phyloP scores from a whole-genome alignment of 2,888 invertebrate genomes.

The Vanessa cardui region DNA sequence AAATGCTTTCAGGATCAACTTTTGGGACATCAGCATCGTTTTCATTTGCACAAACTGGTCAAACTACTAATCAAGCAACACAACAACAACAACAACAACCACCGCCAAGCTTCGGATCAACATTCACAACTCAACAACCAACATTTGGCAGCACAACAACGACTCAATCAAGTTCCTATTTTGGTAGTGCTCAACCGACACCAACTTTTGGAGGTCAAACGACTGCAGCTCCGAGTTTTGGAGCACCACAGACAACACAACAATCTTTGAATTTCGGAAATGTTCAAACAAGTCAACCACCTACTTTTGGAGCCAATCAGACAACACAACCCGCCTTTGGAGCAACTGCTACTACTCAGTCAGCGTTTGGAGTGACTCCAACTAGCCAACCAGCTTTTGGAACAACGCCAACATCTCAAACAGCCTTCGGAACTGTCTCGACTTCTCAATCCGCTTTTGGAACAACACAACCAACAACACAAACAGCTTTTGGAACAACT shows the following conservation, averaged over 20 bases:
- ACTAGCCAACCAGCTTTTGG: slow-evolving; percentile 33
- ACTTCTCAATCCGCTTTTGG: slow-evolving; percentile 34
- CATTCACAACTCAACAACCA: slow-evolving; percentile 34
- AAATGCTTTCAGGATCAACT: slow-evolving; percentile 12
- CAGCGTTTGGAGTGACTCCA: slow-evolving; percentile 29
- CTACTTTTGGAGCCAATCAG: slow-evolving; percentile 39
- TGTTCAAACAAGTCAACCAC: slow-evolving; percentile 26
- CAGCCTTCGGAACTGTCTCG: slow-evolving; percentile 25
- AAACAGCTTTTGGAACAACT: slow-evolving; percentile 31
- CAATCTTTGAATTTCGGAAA: slow-evolving; percentile 11
- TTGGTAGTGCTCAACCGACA: slow-evolving; percentile 34
- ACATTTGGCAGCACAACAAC: slow-evolving; percentile 43
- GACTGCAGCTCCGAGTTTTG: slow-evolving; percentile 18
- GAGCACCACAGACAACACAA: slow-evolving; percentile 20
- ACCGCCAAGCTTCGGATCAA: slow-evolving; percentile 7
- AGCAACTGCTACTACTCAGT: slow-evolving; percentile 34
- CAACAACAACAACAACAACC: slow-evolving; percentile 10
- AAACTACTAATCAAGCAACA: slow-evolving; percentile 1
- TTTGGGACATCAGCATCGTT: background rate
- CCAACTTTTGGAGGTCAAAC: slow-evolving; percentile 26
- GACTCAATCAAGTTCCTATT: slow-evolving; percentile 33
- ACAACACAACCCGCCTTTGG: slow-evolving; percentile 39
- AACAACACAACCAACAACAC: slow-evolving; percentile 33
- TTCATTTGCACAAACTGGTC: slow-evolving; percentile 7
- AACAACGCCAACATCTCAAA: slow-evolving; percentile 37